These are phyloP conservation scores for Cinara cedri DNA, from an alignment of 2,888 invertebrate species.

Conservation along the genomic window DNA sequence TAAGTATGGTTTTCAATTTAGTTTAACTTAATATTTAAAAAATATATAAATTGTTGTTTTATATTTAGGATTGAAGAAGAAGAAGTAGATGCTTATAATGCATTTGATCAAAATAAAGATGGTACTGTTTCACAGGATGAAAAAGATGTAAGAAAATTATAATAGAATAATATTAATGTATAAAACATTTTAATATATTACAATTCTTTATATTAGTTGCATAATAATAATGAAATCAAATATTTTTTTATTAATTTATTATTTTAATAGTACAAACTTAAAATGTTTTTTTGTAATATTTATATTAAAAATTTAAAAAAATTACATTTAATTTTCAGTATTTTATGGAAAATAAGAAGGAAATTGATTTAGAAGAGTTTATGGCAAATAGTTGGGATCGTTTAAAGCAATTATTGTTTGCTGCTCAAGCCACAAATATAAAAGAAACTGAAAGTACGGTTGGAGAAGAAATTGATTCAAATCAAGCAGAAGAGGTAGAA, in stretches of 20 bases:
- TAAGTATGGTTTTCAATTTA: conserved; percentile 61
- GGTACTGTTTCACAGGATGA: conserved; percentile 89
- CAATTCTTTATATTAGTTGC: too few species aligned
- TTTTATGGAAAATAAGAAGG: conserved; percentile 48
- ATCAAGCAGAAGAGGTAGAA: conserved; percentile 60
- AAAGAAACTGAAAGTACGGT: conserved; percentile 62
- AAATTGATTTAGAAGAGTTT: conserved; percentile 57
- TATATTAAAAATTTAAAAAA: too few species aligned
- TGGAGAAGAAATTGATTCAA: conserved; percentile 61
- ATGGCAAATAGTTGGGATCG: conserved; percentile 55
- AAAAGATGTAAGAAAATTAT: conserved; percentile 66
- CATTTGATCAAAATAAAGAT: conserved; percentile 88
- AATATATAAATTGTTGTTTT: conserved; percentile 17
- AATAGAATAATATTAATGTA: too few species aligned
- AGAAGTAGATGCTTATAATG: conserved; percentile 74
- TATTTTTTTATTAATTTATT: too few species aligned
- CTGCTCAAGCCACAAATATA: conserved; percentile 44
- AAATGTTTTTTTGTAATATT: too few species aligned
- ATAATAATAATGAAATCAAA: too few species aligned
- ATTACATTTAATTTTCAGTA: conserved; percentile 58
- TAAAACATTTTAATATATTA: too few species aligned
- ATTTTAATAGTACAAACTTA: too few species aligned
- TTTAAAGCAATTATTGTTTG: conserved; percentile 53
- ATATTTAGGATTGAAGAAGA: conserved; percentile 68
- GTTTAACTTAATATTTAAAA: conserved; percentile 3